Percentiles rank a stretch among this genome's conserved stretches.
Conservation (phyloP, 2,888 invertebrate genomes). For the Noctua janthina region DNA sequence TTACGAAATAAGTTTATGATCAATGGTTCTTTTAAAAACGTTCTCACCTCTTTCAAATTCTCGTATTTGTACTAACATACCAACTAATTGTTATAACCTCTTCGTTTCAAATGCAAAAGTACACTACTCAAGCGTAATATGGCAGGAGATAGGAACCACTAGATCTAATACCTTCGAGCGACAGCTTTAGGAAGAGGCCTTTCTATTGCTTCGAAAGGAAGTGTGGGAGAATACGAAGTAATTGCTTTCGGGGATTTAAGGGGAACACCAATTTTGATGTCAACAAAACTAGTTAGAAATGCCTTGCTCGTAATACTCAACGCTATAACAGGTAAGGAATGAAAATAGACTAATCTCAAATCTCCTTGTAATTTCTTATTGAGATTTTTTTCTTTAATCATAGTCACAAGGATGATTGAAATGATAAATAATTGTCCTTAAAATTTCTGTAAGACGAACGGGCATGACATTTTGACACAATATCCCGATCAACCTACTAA, state of each 20-base stretch:
- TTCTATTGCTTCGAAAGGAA: constrained; percentile 34
- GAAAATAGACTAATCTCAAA: neutral
- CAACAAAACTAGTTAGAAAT: constrained; percentile 3
- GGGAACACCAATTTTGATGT: constrained; percentile 12
- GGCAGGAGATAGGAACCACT: constrained; percentile 43
- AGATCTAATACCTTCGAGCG: constrained; percentile 52
- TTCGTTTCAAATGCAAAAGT: constrained; percentile 53
- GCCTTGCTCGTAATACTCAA: neutral
- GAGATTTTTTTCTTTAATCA: no score
- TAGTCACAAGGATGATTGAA: neutral
- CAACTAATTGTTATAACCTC: constrained; percentile 23
- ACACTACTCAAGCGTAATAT: constrained; percentile 46
- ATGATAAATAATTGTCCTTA: neutral
- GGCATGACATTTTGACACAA: neutral
- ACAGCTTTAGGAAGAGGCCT: constrained; percentile 42
- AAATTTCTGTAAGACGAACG: neutral
- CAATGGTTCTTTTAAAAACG: neutral
- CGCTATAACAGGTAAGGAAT: no score
- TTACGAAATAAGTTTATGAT: neutral
- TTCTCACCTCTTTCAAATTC: neutral
- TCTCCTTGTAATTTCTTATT: no score
- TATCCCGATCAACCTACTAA: neutral
- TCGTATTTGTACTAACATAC: neutral
- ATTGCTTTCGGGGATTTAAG: constrained; percentile 56
- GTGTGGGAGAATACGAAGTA: constrained; percentile 40